Evolutionary conservation across 2,113 vertebrate species (phyloP), one percentile per base, ranked within the genome.

Genomic region (Aramus guarauna): DNA sequence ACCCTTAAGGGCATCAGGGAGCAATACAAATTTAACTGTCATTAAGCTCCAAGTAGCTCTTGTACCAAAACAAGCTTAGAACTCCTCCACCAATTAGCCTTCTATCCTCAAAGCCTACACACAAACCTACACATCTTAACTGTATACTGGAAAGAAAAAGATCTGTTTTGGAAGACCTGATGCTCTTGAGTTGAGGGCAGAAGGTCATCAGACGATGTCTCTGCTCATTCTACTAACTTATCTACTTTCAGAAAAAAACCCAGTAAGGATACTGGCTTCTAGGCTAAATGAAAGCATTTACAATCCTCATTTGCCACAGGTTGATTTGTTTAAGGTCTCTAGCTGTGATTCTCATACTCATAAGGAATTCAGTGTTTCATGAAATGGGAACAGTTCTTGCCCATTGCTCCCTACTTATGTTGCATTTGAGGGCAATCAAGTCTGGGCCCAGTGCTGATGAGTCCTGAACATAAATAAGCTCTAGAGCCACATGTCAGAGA

Each of bases 331-430:
- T 76, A 81, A 91, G 41, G 30, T 39, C 29, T 85, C 62, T 50
- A 5, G 2, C 41, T 71, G 13, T 6, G 77, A 24, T 56, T 82
- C 14, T 62, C 32, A 41, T 48, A 62, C 22, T 92, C 47, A 53
- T 86, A 69, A 91, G 30, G 34, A 95, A 92, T 74, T 60, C 43
- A 75, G n/a, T 77, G 67, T 85, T 90, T 95, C 74, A 80, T 77
- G 16, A 80, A 94, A 91, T 6, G 15, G 62, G 62, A 91, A 56
- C 6, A 37, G 27, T 62, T 91, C 76, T 80, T 63, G 69, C n/a
- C 37, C 83, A 43, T 62, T 89, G 37, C 83, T 89, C 23, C 23
- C 45, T 82, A 24, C 26, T 87, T 85, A 37, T 1, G 4, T 52
- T 81, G 24, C 11, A 20, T 69, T 69, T 55, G n/a, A 71, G 43